These are phyloP conservation scores for Drosophila oshimai DNA, from an alignment of 1,140 invertebrate species.

Conservation along the genomic window DNA sequence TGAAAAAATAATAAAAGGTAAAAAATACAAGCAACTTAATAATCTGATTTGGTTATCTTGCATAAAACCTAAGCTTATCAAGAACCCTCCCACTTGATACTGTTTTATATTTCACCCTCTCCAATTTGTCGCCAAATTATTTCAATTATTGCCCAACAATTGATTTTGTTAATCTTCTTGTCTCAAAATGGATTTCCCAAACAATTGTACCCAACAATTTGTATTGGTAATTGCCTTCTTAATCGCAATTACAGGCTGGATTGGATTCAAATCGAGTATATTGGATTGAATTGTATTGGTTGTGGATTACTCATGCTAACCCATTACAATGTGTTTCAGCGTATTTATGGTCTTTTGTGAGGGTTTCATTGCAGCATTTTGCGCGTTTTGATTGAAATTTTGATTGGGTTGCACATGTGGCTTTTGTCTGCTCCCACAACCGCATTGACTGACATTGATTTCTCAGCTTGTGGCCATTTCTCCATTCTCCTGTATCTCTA, in stretches of 20 bases:
- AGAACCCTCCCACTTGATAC: neutral
- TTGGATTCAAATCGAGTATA: conserved; percentile 9
- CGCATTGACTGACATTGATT: conserved; percentile 53
- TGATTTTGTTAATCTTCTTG: conserved; percentile 32
- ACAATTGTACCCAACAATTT: conserved; percentile 28
- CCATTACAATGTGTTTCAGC: conserved; percentile 12
- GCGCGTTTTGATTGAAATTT: conserved; percentile 72
- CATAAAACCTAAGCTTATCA: too few species aligned
- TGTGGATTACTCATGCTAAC: conserved; percentile 30
- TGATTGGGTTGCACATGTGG: conserved; percentile 70
- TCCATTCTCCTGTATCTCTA: too few species aligned
- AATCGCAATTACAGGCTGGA: conserved; percentile 34
- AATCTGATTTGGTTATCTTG: too few species aligned
- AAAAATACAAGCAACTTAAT: too few species aligned
- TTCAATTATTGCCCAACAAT: conserved; percentile 36
- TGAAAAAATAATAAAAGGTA: too few species aligned
- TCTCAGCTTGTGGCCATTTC: conserved; percentile 58
- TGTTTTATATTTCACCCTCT: neutral
- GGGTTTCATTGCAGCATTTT: conserved; percentile 49
- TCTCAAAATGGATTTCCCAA: conserved; percentile 3
- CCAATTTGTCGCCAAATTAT: conserved; percentile 18
- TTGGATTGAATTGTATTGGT: conserved; percentile 11
- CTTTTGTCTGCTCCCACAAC: conserved; percentile 44
- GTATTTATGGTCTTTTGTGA: conserved; percentile 36
- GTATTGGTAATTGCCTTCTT: conserved; percentile 37